Evolutionary conservation across 2,113 vertebrate species (phyloP).

Genomic region (Noturus placidus): DNA sequence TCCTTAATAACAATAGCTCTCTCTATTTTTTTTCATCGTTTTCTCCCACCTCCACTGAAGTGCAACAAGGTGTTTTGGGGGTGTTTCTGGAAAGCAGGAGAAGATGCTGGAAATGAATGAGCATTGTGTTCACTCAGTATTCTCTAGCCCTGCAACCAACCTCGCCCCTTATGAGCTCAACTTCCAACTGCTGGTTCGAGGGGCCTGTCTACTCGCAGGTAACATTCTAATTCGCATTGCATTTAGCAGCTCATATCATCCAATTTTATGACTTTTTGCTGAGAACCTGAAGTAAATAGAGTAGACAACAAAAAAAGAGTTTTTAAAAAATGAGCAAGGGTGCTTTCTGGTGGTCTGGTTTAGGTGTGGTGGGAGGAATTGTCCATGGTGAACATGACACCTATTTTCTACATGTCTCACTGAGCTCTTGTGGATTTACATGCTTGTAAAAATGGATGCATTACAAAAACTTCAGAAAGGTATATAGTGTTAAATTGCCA

Average conservation of each 20-base stretch:
- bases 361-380: too few species aligned
- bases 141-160: constrained; percentile 80
- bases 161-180: constrained; percentile 86
- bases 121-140: constrained; percentile 73
- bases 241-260: neutral
- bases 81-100: constrained; percentile 71
- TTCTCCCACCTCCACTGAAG: constrained; percentile 63
- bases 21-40: neutral
- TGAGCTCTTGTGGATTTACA: neutral
- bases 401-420: too few species aligned
- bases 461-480: neutral
- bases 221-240: constrained; percentile 20
- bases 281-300: too few species aligned
- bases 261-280: neutral
- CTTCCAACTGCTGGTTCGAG: constrained; percentile 94
- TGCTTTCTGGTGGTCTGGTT: too few species aligned
- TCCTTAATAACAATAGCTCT: neutral
- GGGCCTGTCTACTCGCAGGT: constrained; percentile 94
- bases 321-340: too few species aligned
- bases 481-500: neutral
- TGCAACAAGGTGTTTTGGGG: constrained; percentile 88
- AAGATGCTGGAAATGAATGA: constrained; percentile 49
- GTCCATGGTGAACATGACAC: too few species aligned
- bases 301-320: too few species aligned
- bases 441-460: neutral